These are phyloP conservation scores for Sinocyclocheilus grahami DNA, from an alignment of 2,113 vertebrate genomes.

Conservation along the genomic window DNA sequence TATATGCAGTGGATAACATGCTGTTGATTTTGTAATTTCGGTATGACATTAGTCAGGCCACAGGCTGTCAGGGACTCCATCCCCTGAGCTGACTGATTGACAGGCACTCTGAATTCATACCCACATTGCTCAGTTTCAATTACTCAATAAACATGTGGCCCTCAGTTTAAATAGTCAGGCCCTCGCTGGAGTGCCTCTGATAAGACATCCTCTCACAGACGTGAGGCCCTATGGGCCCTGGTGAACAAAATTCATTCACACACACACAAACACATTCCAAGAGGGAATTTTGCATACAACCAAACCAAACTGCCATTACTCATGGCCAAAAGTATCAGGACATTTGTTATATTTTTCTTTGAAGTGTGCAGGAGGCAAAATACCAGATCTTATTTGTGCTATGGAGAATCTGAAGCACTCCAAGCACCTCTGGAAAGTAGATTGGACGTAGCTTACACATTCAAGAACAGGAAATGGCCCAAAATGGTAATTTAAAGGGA, in stretches of 20 bases:
- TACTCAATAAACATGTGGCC: slow-evolving; percentile 63
- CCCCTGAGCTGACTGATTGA: slow-evolving; percentile 58
- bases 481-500: slow-evolving; percentile 54
- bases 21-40: slow-evolving; percentile 70
- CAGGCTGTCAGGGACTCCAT: slow-evolving; percentile 57
- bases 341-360: slow-evolving; percentile 5
- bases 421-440: not conserved
- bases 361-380: not conserved
- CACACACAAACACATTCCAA: slow-evolving; percentile 20
- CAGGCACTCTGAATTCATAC: slow-evolving; percentile 63
- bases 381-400: not conserved
- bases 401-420: not conserved
- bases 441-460: not conserved
- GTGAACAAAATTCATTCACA: slow-evolving; percentile 41
- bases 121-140: slow-evolving; percentile 62
- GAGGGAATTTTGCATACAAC: slow-evolving; percentile 1
- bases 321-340: slow-evolving; percentile 25
- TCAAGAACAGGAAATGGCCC: slow-evolving; percentile 11
- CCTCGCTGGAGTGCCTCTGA: slow-evolving; percentile 54
- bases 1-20: slow-evolving; percentile 48
- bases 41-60: slow-evolving; percentile 61
- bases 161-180: slow-evolving; percentile 58
- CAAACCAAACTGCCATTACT: slow-evolving; percentile 19
- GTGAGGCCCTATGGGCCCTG: slow-evolving; percentile 36
- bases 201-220: slow-evolving; percentile 57